Conservation (phyloP, 2,797 vertebrate genomes). For the Oreochromis mossambicus region DNA sequence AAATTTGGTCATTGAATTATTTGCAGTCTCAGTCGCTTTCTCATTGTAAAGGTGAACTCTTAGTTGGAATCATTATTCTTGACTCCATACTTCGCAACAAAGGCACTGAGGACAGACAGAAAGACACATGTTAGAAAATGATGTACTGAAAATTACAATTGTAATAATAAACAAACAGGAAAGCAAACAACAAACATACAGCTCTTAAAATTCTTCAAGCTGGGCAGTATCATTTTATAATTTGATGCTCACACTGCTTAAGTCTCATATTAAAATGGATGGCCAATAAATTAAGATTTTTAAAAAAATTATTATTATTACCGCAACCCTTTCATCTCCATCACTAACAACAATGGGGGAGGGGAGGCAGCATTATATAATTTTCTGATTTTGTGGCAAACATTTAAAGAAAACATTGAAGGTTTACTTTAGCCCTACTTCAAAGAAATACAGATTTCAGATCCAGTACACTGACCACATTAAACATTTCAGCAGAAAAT, state of each 20-base stretch:
- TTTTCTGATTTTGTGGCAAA: background rate
- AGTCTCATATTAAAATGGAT: background rate
- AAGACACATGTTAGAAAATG: background rate
- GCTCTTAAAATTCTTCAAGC: background rate
- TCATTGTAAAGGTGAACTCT: conserved; percentile 86
- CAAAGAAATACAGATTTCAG: background rate
- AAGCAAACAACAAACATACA: background rate
- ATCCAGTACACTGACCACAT: background rate
- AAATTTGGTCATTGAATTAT: background rate
- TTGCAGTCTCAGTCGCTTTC: background rate
- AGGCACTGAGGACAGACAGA: conserved; percentile 78
- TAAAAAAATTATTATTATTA: accelerated
- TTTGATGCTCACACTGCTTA: background rate
- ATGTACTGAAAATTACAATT: background rate
- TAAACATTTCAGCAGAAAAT: background rate
- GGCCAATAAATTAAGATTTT: background rate
- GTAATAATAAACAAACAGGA: background rate
- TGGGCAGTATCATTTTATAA: background rate
- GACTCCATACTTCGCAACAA: conserved; percentile 92
- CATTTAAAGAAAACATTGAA: background rate
- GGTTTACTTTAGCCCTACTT: background rate
- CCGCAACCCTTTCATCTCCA: background rate
- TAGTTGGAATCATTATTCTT: conserved; percentile 93
- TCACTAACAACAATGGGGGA: background rate
- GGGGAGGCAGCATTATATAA: background rate